A percentile compares a stretch with the other conserved stretches of the same genome.
These are phyloP conservation scores for Chrysomela aeneicollis DNA, from an alignment of 2,888 invertebrate species.

Conservation along the genomic window DNA sequence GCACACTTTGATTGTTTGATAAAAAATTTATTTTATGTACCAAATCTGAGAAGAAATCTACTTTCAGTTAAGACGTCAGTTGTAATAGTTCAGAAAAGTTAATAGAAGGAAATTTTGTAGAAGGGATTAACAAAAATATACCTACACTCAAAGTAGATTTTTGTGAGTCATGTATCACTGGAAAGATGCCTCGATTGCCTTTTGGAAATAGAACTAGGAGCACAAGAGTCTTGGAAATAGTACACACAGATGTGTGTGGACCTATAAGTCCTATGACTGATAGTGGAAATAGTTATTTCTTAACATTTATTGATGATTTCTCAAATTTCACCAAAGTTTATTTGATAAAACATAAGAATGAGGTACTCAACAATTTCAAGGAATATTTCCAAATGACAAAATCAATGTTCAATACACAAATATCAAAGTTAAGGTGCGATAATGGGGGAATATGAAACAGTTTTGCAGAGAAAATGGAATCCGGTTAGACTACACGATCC, in stretches of 20 bases:
- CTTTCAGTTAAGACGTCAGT: conserved; percentile 29
- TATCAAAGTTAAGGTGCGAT: conserved; percentile 11
- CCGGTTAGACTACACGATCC: conserved; percentile 15
- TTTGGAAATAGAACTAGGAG: conserved; percentile 9
- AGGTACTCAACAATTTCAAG: conserved; percentile 15
- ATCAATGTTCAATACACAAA: not conserved
- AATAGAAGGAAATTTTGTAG: not conserved
- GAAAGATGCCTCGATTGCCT: conserved; percentile 8
- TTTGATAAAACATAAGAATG: not conserved
- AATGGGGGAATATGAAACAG: conserved; percentile 9
- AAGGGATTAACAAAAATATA: conserved; percentile 5
- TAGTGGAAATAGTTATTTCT: not conserved
- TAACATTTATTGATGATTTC: conserved; percentile 8
- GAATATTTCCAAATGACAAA: conserved; percentile 14
- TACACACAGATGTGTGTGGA: not conserved
- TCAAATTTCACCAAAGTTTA: not conserved
- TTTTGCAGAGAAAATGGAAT: conserved; percentile 9
- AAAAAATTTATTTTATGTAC: conserved; percentile 36
- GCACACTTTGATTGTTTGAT: conserved; percentile 31
- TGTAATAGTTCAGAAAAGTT: not conserved
- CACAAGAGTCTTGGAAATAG: conserved; percentile 12
- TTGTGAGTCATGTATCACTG: conserved; percentile 4
- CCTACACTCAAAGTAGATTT: conserved; percentile 3
- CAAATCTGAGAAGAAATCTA: conserved; percentile 27
- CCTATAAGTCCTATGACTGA: not conserved